phyloP scores from a whole-genome alignment of 2,797 vertebrate genomes.

The Hippoglossus hippoglossus region DNA sequence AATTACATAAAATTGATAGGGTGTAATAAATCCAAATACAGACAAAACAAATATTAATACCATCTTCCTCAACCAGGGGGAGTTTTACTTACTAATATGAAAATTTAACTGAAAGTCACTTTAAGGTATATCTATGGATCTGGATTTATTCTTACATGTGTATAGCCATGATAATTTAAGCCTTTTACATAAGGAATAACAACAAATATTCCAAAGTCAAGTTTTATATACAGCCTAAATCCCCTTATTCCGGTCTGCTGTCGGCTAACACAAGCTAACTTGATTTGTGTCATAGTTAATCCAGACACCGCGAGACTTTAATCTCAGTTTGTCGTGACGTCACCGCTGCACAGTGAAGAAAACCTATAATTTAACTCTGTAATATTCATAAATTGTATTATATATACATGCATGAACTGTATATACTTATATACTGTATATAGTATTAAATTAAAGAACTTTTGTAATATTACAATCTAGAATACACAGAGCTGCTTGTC shows the following conservation, averaged over 20 bases:
- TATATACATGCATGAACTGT: no score
- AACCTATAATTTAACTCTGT: no score
- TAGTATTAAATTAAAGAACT: neutral
- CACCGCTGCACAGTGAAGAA: neutral
- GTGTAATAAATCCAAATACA: neutral
- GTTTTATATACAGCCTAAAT: neutral
- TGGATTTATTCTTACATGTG: no score
- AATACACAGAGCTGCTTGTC: no score
- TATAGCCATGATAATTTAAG: no score
- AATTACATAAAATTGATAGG: fast-evolving
- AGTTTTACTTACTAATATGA: no score
- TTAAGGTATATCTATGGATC: no score
- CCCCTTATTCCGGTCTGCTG: neutral
- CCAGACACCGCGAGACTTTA: constrained; percentile 52
- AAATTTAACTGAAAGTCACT: neutral
- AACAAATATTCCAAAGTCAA: neutral
- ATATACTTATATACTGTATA: neutral
- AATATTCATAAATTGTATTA: no score
- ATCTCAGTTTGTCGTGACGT: constrained; percentile 35
- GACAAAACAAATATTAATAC: neutral
- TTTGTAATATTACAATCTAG: no score
- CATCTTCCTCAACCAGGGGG: no score
- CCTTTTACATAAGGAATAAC: neutral
- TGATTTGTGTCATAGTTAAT: constrained; percentile 18
- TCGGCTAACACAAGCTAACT: neutral